phyloP scores from a whole-genome alignment of 2,113 vertebrate species.

The Oryctolagus cuniculus region mOryCun1.1 NC_091443.1:92301501-92302000 shows the following conservation, averaged over 20 bases:
- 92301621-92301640: no score
- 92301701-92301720: neutral
- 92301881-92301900: accelerated
- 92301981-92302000: neutral
- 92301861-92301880: neutral
- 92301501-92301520: no score
- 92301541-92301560: no score
- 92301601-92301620: no score
- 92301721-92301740: neutral
- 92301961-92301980: neutral
- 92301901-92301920: neutral
- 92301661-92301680: neutral
- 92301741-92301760: neutral
- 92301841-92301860: neutral
- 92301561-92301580: no score
- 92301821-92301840: neutral
- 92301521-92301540: no score
- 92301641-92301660: neutral
- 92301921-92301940: neutral
- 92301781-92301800: neutral
- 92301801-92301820: neutral
- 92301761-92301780: neutral
- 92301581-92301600: no score
- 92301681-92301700: neutral
- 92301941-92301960: neutral